Percentiles rank a stretch among this genome's conserved stretches.
Conservation (phyloP, 2,797 vertebrate species). For the Poecilia wingei region DNA sequence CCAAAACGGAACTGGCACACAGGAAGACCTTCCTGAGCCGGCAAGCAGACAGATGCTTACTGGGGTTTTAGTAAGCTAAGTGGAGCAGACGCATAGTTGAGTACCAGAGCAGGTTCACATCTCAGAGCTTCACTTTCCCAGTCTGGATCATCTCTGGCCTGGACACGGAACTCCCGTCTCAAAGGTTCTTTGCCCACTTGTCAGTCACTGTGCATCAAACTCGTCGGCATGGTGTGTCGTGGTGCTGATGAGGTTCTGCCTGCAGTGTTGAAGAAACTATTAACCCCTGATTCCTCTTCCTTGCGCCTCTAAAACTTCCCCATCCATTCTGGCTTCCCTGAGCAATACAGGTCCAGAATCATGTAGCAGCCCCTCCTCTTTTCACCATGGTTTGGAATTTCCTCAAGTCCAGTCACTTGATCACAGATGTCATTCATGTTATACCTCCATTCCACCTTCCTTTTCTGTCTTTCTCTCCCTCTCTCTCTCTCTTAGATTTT, state of each 20-base stretch:
- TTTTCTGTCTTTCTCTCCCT: constrained; percentile 40
- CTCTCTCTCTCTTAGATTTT: constrained; percentile 39
- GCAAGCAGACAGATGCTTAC: constrained; percentile 21
- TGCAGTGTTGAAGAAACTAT: constrained; percentile 55
- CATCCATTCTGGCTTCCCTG: constrained; percentile 55
- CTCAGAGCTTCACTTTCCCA: constrained; percentile 37
- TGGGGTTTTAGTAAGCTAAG: constrained; percentile 38
- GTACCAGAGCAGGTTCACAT: constrained; percentile 43
- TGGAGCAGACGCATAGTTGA: constrained; percentile 32
- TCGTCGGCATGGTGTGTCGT: constrained; percentile 37
- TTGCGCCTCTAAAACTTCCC: constrained; percentile 52
- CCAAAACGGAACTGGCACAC: constrained; percentile 38
- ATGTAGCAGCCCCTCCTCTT: constrained; percentile 85
- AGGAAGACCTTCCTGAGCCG: constrained; percentile 25
- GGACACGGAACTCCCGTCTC: constrained; percentile 55
- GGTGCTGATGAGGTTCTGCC: constrained; percentile 41
- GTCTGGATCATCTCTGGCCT: constrained; percentile 41
- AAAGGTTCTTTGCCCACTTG: constrained; percentile 56
- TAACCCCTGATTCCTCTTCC: constrained; percentile 22
- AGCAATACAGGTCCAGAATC: constrained; percentile 79
- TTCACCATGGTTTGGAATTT: constrained; percentile 68
- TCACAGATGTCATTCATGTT: constrained; percentile 65
- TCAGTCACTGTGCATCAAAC: constrained; percentile 61
- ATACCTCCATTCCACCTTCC: constrained; percentile 60
- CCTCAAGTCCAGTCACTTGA: constrained; percentile 64